Evolutionary conservation across 2,113 vertebrate species (phyloP).

Genomic region (Lipotes vexillifer): DNA sequence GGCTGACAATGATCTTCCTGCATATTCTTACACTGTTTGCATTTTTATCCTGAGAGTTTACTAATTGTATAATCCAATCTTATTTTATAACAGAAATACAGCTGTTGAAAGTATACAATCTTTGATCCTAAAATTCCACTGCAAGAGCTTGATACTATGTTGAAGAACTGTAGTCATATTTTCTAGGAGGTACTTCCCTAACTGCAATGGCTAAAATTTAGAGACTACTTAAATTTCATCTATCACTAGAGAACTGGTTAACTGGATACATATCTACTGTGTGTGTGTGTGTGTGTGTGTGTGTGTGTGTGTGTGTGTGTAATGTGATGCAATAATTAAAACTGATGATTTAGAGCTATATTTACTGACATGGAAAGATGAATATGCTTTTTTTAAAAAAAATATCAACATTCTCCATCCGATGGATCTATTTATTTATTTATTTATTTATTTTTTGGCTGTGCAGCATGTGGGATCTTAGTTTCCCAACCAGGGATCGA

Average conservation of each 20-base stretch:
- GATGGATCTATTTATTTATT: too few species aligned
- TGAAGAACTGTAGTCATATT: neutral
- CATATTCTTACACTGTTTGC: neutral
- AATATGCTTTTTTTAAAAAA: neutral
- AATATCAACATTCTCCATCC: too few species aligned
- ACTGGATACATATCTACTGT: neutral
- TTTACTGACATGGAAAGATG: neutral
- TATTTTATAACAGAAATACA: conserved; percentile 26
- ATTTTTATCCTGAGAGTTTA: neutral
- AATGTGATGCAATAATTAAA: neutral
- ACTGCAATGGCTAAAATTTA: neutral
- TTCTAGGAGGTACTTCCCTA: neutral
- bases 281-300: too few species aligned
- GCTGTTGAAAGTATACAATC: neutral
- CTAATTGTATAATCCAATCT: neutral
- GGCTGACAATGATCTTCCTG: neutral
- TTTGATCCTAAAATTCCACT: conserved; percentile 18
- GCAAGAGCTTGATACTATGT: neutral
- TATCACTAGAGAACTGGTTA: conserved; percentile 6
- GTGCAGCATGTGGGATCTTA: too few species aligned
- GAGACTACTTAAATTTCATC: neutral
- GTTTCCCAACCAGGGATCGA: too few species aligned
- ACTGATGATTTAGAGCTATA: neutral
- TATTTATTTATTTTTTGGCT: too few species aligned
- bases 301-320: neutral